These are phyloP conservation scores for Pseudolycoriella hygida DNA, from an alignment of 2,888 invertebrate genomes.

Conservation along the genomic window DNA sequence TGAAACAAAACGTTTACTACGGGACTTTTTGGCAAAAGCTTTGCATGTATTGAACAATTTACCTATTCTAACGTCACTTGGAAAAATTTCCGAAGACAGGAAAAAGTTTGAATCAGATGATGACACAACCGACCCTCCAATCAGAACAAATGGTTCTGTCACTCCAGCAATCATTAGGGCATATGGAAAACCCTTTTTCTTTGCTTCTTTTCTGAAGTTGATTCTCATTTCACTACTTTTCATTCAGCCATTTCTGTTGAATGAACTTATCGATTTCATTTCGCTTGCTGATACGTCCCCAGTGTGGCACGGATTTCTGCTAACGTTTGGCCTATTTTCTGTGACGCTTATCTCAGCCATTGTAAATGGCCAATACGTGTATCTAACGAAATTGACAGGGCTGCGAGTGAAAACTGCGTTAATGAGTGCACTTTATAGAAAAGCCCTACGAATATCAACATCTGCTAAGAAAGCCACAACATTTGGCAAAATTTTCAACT, in stretches of 20 bases:
- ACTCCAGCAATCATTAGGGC: conserved; percentile 6
- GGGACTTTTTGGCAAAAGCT: too few species aligned
- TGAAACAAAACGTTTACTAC: too few species aligned
- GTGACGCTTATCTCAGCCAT: conserved; percentile 30
- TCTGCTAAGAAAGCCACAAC: conserved; percentile 16
- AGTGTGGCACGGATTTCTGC: conserved; percentile 36
- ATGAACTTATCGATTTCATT: neutral
- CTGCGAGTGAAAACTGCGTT: conserved; percentile 33
- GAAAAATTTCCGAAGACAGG: too few species aligned
- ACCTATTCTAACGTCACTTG: too few species aligned
- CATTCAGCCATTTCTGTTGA: neutral
- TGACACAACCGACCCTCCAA: too few species aligned
- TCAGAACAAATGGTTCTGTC: too few species aligned
- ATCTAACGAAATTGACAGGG: conserved; percentile 32
- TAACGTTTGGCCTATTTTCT: conserved; percentile 30
- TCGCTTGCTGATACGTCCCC: too few species aligned
- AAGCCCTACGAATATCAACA: conserved; percentile 17
- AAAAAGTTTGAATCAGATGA: too few species aligned
- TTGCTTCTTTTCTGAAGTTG: neutral
- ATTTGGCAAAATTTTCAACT: conserved; percentile 20
- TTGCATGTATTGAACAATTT: too few species aligned
- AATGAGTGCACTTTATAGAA: conserved; percentile 31
- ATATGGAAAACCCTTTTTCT: neutral
- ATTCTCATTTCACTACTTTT: neutral
- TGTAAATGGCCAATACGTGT: conserved; percentile 33